Percentiles rank a stretch among this genome's conserved stretches.
Evolutionary conservation across 2,113 vertebrate genomes (phyloP).

Genomic region (Delphinus delphis): DNA sequence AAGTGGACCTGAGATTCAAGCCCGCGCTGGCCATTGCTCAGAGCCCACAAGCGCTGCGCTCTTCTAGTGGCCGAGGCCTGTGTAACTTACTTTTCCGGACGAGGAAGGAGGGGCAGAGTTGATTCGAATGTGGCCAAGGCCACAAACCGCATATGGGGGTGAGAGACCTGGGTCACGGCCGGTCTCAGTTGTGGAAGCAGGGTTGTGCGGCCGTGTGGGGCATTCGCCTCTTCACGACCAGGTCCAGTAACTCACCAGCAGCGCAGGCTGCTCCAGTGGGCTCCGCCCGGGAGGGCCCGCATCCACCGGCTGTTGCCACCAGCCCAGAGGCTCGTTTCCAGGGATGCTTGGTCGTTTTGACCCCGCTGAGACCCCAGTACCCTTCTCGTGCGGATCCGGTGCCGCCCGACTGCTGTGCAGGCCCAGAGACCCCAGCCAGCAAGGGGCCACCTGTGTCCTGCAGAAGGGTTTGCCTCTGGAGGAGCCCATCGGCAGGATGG

Average conservation of each 20-base stretch:
- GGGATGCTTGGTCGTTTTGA: neutral
- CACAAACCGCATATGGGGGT: too few species aligned
- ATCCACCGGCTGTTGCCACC: neutral
- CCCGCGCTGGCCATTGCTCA: neutral
- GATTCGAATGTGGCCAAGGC: neutral
- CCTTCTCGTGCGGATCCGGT: conserved; percentile 36
- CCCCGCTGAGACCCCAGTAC: conserved; percentile 50
- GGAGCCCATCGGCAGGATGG: neutral
- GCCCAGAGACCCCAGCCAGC: neutral
- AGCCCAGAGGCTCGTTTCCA: neutral
- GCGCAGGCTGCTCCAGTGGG: rapidly evolving
- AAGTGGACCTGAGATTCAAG: neutral
- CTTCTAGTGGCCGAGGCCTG: neutral
- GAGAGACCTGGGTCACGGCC: too few species aligned
- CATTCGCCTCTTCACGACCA: too few species aligned
- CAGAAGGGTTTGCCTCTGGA: neutral
- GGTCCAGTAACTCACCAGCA: too few species aligned
- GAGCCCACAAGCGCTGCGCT: neutral
- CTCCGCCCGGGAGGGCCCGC: neutral
- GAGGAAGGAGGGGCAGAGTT: neutral
- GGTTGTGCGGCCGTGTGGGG: too few species aligned
- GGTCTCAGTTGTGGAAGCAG: too few species aligned
- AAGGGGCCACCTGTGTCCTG: neutral
- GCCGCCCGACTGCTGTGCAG: conserved; percentile 46
- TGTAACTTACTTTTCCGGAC: neutral